Evolutionary conservation across 1,140 invertebrate genomes (phyloP).

Genomic region (Centruroides vittatus): DNA sequence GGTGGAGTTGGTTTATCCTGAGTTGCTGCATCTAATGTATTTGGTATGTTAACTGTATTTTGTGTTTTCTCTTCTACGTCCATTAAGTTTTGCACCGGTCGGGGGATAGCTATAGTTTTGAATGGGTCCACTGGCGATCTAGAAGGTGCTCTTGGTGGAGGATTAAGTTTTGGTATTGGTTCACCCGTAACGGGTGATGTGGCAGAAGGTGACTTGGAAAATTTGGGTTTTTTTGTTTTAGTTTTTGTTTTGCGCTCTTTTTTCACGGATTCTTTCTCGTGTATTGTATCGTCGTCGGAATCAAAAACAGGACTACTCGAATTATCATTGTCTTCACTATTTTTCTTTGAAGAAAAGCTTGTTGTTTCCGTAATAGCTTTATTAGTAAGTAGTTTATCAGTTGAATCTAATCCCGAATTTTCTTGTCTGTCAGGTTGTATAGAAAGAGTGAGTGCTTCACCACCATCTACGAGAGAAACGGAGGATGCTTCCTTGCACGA

Average conservation of each 20-base stretch:
- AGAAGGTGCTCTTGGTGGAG: background rate
- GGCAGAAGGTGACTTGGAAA: background rate
- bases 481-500: no score
- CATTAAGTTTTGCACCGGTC: constrained; percentile 2
- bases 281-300: constrained; percentile 57
- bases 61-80: background rate
- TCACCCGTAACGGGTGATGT: constrained; percentile 4
- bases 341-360: constrained; percentile 19
- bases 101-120: background rate
- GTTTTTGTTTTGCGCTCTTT: constrained; percentile 29
- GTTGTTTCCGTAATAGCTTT: background rate
- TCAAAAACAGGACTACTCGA: constrained; percentile 91
- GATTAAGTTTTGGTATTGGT: constrained; percentile 5
- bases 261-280: constrained; percentile 29
- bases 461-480: no score
- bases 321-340: constrained; percentile 49
- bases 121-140: background rate
- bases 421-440: no score
- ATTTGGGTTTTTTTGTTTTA: background rate
- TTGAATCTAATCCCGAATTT: no score
- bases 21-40: no score
- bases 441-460: no score
- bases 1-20: no score
- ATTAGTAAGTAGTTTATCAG: no score
- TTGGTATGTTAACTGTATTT: no score